Evolutionary conservation across 2,888 invertebrate genomes (phyloP), one percentile per base, ranked within the genome.

Genomic region (Agrotis puta): DNA sequence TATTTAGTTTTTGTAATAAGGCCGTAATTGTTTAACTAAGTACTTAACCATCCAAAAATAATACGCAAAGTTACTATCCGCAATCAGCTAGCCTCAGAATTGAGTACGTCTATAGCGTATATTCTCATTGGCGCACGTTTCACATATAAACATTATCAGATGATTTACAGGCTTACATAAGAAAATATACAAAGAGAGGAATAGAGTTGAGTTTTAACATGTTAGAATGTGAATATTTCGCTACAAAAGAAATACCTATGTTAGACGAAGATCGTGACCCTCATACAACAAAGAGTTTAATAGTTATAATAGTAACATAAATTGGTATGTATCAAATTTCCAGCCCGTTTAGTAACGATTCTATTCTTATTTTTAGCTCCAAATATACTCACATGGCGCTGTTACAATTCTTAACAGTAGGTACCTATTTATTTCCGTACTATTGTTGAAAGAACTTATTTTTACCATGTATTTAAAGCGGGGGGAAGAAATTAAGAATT

Each of bases 301-400:
- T 45, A 27, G 14, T 48, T 48, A 69, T 39, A 57, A 18, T 43
- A 43, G 16, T 14, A 57, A 18, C 22, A 50, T 27, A 14, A 56
- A 68, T 22, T 48, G 22, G 50, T 51, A 58, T 18, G 16, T 45
- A n/a, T 58, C 16, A 13, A 16, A 33, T 22, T n/a, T 27, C 27
- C 33, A 69, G 1, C 18, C 59, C n/a, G 45, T 70, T 11, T 47
- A 47, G 20, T 22, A 18, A 63, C 20, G 24, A 43, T 56, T 13
- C n/a, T 50, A 50, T 7, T 20, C 33, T 33, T 33, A 33, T 54
- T 4, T 18, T 39, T 43, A 64, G 27, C 56, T 48, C 27, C n/a
- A 27, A 54, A 72, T 64, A 71, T 13, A 20, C 24, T 48, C 27
- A 54, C 43, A 56, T 20, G 3, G 61, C 58, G 69, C 24, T 43